Evolutionary conservation across 2,113 vertebrate species (phyloP), one percentile per base, ranked within the genome.

Genomic region (Ardeotis arabs): DNA sequence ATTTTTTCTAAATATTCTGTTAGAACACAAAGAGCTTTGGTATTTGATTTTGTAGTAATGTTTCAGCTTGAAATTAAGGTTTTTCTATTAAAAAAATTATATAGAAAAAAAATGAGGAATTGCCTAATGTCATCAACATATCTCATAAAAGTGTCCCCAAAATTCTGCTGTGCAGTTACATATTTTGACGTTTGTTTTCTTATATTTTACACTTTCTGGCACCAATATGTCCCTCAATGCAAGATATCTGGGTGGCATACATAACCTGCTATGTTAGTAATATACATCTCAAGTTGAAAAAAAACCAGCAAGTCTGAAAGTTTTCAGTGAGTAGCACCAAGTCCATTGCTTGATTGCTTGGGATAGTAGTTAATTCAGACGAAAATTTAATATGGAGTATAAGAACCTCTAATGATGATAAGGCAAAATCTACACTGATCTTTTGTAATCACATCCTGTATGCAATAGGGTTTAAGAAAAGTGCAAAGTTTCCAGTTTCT

Each of bases 31-130:
- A 62, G 12, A 41, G 3, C 10, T 84, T 49, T 19, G 25, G 2
- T 19, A 24, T n/a, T 50, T n/a, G 6, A 56, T 49, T 60, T 45
- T 45, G 6, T 45, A 91, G 56, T 55, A 63, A 47, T 25, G 6
- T 13, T 89, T 72, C 13, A 18, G 2, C 39, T 81, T 64, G 16
- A 84, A 50, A 59, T n/a, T 33, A 28, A 84, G 4, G 0, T 5
- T 50, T 77, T 86, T 52, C 16, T 53, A 22, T n/a, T 14, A 44
- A 56, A 91, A 60, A 62, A 11, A 14, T 16, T 16, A 7, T 11
- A 7, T 3, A 29, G 7, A 41, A 45, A 73, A 58, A 68, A 41
- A 41, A 19, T 1, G 3, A 74, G 1, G 3, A 4, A 12, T 47
- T 45, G 4, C 2, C 4, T 41, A n/a, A 37, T 84, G 16, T 55